A percentile compares a stretch with the other conserved stretches of the same genome.
Conservation (phyloP, 2,113 vertebrate genomes). For the Megalops atlanticus region DNA sequence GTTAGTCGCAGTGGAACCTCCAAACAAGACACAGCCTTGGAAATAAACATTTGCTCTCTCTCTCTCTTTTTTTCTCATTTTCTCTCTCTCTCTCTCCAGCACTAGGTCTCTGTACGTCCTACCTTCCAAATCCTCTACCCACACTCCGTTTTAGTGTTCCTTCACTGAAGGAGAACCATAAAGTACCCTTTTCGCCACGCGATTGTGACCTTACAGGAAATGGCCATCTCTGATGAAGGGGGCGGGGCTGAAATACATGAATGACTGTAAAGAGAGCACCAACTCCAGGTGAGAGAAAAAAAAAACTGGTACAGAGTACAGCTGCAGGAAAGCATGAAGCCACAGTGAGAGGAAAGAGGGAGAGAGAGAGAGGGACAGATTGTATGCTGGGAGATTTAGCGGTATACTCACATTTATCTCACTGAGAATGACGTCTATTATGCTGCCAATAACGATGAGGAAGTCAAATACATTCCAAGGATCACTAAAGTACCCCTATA, state of each 20-base stretch:
- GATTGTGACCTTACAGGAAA: slow-evolving; percentile 42
- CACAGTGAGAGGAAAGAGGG: slow-evolving; percentile 59
- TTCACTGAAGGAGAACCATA: slow-evolving; percentile 14
- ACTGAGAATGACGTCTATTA: slow-evolving; percentile 99
- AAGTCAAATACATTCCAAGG: slow-evolving; percentile 99
- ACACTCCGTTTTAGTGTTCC: slow-evolving; percentile 10
- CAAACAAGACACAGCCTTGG: slow-evolving; percentile 29
- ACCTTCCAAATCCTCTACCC: slow-evolving; percentile 38
- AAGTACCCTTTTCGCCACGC: slow-evolving; percentile 32
- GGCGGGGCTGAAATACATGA: slow-evolving; percentile 27
- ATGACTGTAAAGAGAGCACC: slow-evolving; percentile 26
- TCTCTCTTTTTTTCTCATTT: slow-evolving; percentile 27
- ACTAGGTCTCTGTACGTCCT: slow-evolving; percentile 33
- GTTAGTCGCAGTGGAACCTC: slow-evolving; percentile 38
- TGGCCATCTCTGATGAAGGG: slow-evolving; percentile 59
- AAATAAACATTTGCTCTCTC: slow-evolving; percentile 32
- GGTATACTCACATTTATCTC: slow-evolving; percentile 99
- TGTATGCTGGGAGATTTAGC: slow-evolving; percentile 71
- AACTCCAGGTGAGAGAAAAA: slow-evolving; percentile 43
- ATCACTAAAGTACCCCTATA: slow-evolving; percentile 99
- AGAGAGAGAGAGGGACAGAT: slow-evolving; percentile 54
- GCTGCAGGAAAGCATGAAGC: slow-evolving; percentile 72
- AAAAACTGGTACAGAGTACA: slow-evolving; percentile 42
- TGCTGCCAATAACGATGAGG: slow-evolving; percentile 99
- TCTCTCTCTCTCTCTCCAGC: slow-evolving; percentile 32